Evolutionary conservation across 2,797 vertebrate species (phyloP).

Genomic region (Toxotes lorentzi): DNA sequence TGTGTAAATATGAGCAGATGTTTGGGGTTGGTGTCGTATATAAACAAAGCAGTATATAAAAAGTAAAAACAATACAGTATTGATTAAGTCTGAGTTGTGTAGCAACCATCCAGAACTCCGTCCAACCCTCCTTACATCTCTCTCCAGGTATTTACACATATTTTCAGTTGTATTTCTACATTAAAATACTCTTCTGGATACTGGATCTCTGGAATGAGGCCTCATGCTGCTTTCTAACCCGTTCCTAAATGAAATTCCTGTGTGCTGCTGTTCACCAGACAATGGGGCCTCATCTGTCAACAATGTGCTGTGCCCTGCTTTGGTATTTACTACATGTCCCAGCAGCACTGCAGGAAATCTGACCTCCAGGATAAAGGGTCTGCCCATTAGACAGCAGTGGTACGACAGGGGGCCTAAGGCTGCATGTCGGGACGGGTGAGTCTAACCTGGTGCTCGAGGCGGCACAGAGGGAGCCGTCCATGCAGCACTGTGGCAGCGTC

Average conservation of each 20-base stretch:
- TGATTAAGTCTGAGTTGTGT: no score
- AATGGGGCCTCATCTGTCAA: constrained; percentile 3
- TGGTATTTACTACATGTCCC: constrained; percentile 9
- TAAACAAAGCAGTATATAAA: no score
- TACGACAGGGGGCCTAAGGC: not conserved
- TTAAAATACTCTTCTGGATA: not conserved
- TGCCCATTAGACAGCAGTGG: not conserved
- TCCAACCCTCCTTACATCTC: no score
- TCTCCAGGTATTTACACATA: no score
- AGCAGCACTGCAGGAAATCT: constrained; percentile 9
- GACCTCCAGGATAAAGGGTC: constrained; percentile 11
- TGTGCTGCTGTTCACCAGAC: not conserved
- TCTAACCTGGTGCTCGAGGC: constrained; percentile 82
- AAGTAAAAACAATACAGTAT: no score
- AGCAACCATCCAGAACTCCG: no score
- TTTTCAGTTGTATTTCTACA: not conserved
- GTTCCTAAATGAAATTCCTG: not conserved
- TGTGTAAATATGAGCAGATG: no score
- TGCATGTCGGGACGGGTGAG: not conserved
- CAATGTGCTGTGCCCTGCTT: not conserved
- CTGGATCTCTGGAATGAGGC: not conserved
- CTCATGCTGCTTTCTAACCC: not conserved
- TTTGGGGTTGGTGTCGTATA: no score
- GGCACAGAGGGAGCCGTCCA: constrained; percentile 86
- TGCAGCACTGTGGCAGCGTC: constrained; percentile 87